Evolutionary conservation across 2,113 vertebrate species (phyloP).

Genomic region (Mastomys coucha): DNA sequence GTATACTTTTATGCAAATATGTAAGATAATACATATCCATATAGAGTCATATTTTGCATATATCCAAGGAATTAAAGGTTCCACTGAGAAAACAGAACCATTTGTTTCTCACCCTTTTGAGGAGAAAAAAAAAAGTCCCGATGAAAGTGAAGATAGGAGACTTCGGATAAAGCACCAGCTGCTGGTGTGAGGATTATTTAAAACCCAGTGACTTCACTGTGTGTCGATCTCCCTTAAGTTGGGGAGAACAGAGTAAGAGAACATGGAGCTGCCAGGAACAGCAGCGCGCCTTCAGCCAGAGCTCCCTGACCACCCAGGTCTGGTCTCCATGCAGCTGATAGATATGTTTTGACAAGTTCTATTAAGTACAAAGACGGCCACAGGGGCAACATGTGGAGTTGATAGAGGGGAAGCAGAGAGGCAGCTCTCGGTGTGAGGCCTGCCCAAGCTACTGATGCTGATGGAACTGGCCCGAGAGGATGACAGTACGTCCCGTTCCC

Average conservation of each 20-base stretch:
- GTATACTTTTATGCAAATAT: not conserved
- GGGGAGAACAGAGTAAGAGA: conserved; percentile 66
- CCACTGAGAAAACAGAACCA: conserved; percentile 70
- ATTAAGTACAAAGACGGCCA: conserved; percentile 91
- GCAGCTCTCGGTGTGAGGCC: conserved; percentile 85
- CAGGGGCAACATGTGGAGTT: conserved; percentile 89
- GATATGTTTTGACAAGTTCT: conserved; percentile 92
- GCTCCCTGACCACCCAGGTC: conserved; percentile 88
- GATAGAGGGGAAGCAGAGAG: conserved; percentile 87
- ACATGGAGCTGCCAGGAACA: conserved; percentile 82
- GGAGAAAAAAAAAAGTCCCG: conserved; percentile 77
- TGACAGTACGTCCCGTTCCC: conserved; percentile 34
- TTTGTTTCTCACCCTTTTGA: conserved; percentile 77
- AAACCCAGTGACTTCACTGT: conserved; percentile 85
- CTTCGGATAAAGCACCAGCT: conserved; percentile 84
- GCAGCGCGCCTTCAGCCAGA: conserved; percentile 82
- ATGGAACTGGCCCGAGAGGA: conserved; percentile 81
- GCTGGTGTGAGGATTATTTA: conserved; percentile 83
- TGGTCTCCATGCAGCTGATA: conserved; percentile 87
- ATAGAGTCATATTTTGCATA: not conserved
- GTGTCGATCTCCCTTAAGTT: conserved; percentile 81
- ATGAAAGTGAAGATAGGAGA: conserved; percentile 80
- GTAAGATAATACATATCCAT: not conserved
- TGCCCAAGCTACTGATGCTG: conserved; percentile 81
- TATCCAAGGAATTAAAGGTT: not conserved